Evolutionary conservation across 2,888 invertebrate species (phyloP), one percentile per base, ranked within the genome.

Genomic region (Mamestra brassicae): DNA sequence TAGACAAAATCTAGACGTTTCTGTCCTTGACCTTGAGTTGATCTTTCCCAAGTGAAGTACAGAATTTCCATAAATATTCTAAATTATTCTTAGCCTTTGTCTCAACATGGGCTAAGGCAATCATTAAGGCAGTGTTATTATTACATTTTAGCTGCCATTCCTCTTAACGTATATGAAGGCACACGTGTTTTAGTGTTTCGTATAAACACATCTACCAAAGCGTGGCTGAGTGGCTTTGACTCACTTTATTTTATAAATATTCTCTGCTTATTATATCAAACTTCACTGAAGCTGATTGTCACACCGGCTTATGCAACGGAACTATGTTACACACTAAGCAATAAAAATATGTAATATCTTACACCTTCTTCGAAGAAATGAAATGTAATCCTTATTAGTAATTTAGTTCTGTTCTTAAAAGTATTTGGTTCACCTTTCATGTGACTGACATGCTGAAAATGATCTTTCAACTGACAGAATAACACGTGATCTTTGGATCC

Each of bases 171-270:
- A 65, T 52, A 2, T 62, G 17, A 1, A 54, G 13, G 50, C n/a
- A 36, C 55, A 11, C 38, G 17, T 71, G 66, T 70, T 72, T 67
- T 34, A 80, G 5, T 58, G 36, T 2, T 54, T 17, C 38, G 17
- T 42, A 65, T 60, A 71, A 84, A 38, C 78, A 84, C 60, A 80
- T 26, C 11, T 7, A 67, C 45, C 10, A 75, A 74, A 38, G 36
- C 64, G 15, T 50, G 26, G 10, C 5, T 42, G 54, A 45, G 54
- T 70, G 61, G 61, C 58, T 70, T 72, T 74, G 76, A 78, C 60
- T 76, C 78, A 81, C 34, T 42, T 58, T 84, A 71, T 84, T 84
- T 84, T 81, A 84, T 81, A 84, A 84, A 84, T 74, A 84, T 63
- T 57, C 73, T 52, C 15, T 38, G 50, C n/a, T 36, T 74, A 81